Base-by-base conservation (phyloP, 2,797 vertebrate genomes). In the Cossypha polioptera region DNA sequence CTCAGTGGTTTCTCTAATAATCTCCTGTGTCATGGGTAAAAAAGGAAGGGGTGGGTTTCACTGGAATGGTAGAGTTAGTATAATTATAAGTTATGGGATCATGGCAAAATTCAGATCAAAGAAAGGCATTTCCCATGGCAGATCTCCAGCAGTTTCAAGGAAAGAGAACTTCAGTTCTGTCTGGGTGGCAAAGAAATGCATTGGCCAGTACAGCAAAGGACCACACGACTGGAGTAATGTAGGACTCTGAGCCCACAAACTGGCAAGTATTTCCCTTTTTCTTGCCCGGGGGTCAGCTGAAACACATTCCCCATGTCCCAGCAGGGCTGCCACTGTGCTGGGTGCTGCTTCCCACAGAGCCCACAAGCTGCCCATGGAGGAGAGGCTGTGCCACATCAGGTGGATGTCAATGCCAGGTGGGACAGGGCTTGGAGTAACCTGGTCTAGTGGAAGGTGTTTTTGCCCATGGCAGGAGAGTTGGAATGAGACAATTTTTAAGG, bases 71-170 rank as follows among this genome's bases (percentile, higher is more conserved):
- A 58, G 86, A 87, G 63, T 38, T 47, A 4, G 43, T 26, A 45
- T 76, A 93, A 94, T 95, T 90, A 66, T 24, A 87, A 91, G 61
- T 79, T 96, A 90, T 0, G 0, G 69, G 88, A 84, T 63, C 33
- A 47, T 5, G 62, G 73, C 73, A 80, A 87, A 95, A 86, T 62
- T 40, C 69, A 65, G 72, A 87, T 81, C 58, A 95, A 87, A 83
- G 68, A 45, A 66, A 83, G 31, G 68, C 94, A 91, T 47, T 88
- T 89, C 78, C 81, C 86, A 57, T 17, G 61, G 90, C 93, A 92
- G 65, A 72, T 38, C 42, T 92, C 78, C 85, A 91, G 90, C 75
- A 59, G 63, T 15, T 87, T 73, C 82, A 73, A 47, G 73, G 74
- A 58, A 88, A 58, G 76, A 83, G 13, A 90, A 75, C 73, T 88